A percentile compares a stretch with the other conserved stretches of the same genome.
Conservation (phyloP, 2,888 invertebrate species). For the Drosophila melanosoma region DNA sequence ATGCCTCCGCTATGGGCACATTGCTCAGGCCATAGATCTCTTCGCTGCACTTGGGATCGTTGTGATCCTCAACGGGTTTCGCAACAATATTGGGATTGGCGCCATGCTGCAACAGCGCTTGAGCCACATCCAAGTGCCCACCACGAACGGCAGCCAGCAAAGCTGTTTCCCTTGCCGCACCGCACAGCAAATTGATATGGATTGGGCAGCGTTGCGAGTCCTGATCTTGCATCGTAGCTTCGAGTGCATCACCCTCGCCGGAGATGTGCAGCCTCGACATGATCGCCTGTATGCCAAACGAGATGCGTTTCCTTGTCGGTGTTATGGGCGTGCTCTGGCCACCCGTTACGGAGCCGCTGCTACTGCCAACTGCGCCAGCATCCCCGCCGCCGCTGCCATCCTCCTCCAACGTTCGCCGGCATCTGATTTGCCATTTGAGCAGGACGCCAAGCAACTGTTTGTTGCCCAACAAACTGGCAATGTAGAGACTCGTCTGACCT, state of each 20-base stretch:
- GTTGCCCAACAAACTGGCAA: constrained; percentile 94
- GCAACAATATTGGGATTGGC: constrained; percentile 92
- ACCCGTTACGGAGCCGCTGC: constrained; percentile 33
- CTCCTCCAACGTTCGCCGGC: constrained; percentile 82
- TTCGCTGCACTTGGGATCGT: constrained; percentile 84
- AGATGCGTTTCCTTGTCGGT: constrained; percentile 89
- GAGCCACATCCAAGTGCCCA: constrained; percentile 90
- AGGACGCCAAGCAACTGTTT: constrained; percentile 91
- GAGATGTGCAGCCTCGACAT: constrained; percentile 92
- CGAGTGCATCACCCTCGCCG: constrained; percentile 86
- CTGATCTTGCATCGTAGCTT: constrained; percentile 59
- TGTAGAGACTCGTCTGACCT: constrained; percentile 95
- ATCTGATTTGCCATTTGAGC: constrained; percentile 89
- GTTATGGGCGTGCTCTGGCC: constrained; percentile 83
- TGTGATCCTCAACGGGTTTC: constrained; percentile 84
- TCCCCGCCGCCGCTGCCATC: not conserved
- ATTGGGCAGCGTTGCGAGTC: constrained; percentile 88
- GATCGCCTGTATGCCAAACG: constrained; percentile 94
- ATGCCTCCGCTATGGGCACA: constrained; percentile 84
- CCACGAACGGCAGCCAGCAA: constrained; percentile 92
- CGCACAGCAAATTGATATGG: constrained; percentile 90
- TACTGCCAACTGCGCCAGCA: constrained; percentile 8
- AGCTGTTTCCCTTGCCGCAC: constrained; percentile 92
- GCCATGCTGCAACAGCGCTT: constrained; percentile 90
- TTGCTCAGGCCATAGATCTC: constrained; percentile 85